Evolutionary conservation across 2,797 vertebrate species (phyloP).

Genomic region (Silurus aristotelis): DNA sequence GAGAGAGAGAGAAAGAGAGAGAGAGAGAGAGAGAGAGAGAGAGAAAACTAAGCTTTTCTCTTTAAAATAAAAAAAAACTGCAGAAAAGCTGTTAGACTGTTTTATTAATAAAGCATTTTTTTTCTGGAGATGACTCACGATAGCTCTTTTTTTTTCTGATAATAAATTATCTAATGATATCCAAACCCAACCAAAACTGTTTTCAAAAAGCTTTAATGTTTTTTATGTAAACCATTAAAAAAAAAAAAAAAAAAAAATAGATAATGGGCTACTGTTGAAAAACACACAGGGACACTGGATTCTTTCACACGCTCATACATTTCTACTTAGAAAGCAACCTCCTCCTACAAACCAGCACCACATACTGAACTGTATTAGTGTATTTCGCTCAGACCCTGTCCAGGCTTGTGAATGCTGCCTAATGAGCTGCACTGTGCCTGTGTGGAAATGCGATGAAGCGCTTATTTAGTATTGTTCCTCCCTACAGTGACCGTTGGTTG

Average conservation of each 20-base stretch:
- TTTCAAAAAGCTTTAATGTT: background rate
- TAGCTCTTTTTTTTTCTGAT: background rate
- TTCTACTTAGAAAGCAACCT: background rate
- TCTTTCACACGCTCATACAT: background rate
- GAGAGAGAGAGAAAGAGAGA: background rate
- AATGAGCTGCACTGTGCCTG: background rate
- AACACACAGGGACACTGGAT: background rate
- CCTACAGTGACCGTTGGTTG: background rate
- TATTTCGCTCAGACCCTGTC: background rate
- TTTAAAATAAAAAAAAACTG: background rate
- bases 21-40: background rate
- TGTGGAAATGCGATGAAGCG: background rate
- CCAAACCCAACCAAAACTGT: no score
- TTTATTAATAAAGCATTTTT: background rate
- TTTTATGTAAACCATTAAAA: background rate
- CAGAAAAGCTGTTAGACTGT: background rate
- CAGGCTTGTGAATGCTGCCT: no score
- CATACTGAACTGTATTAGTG: background rate
- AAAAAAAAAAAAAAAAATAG: background rate
- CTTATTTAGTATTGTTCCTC: background rate
- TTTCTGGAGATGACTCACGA: background rate
- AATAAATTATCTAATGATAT: background rate
- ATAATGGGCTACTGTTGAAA: background rate
- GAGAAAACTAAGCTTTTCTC: background rate
- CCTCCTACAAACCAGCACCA: background rate